Percentiles rank a stretch among this genome's conserved stretches.
phyloP scores from a whole-genome alignment of 1,140 invertebrate species.

The Episyrphus balteatus region DNA sequence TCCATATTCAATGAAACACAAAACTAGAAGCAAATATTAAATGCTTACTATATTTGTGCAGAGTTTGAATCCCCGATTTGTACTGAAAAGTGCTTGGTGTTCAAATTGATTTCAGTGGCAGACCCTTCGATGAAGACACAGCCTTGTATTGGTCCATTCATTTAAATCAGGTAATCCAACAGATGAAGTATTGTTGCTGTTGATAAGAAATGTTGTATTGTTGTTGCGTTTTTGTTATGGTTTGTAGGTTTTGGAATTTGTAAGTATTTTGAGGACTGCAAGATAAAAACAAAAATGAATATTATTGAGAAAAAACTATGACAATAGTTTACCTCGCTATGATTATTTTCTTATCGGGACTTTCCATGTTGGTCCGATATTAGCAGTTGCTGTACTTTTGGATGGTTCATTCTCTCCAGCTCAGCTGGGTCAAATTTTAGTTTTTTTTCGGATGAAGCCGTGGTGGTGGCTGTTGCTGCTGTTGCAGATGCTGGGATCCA shows the following conservation, averaged over 20 bases:
- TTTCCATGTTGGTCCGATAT: too few species aligned
- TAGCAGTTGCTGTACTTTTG: too few species aligned
- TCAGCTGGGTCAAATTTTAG: too few species aligned
- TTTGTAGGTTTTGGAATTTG: too few species aligned
- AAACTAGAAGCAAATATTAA: background rate
- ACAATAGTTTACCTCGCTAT: constrained; percentile 6
- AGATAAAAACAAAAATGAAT: background rate
- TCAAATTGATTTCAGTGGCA: constrained; percentile 57
- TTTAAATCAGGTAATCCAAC: constrained; percentile 63
- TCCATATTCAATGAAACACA: too few species aligned
- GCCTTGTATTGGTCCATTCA: constrained; percentile 81
- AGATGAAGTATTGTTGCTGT: constrained; percentile 1
- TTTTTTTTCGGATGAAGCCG: too few species aligned
- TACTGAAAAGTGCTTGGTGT: constrained; percentile 66
- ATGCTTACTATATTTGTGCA: constrained; percentile 7
- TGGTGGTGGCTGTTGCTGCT: too few species aligned
- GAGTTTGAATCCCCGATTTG: constrained; percentile 43
- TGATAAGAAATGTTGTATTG: background rate
- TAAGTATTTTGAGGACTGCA: constrained; percentile 4
- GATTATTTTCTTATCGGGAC: constrained; percentile 9
- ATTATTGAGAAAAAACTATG: background rate
- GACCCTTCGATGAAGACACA: constrained; percentile 73
- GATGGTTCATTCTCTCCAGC: too few species aligned
- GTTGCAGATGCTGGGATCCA: too few species aligned
- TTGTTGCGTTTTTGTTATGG: background rate